Conservation (phyloP, 1,140 invertebrate genomes). For the Polypedilum pembai region DNA sequence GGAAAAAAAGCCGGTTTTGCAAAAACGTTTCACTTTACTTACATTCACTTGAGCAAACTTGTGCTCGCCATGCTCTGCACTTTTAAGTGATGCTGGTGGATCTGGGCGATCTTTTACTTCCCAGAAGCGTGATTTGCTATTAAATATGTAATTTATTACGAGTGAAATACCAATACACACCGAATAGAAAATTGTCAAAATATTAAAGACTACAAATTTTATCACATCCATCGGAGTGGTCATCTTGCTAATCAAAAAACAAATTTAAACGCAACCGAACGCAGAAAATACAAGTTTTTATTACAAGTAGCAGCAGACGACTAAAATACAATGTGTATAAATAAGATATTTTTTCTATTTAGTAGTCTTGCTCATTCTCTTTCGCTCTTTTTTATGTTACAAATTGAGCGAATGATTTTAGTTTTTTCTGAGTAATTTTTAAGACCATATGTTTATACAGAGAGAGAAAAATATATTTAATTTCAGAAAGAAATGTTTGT, state of each 20-base stretch:
- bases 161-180: not conserved
- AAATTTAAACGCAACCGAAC: not conserved
- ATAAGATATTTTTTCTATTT: too few relatives aligned
- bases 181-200: not conserved
- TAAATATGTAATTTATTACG: not conserved
- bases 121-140: not conserved
- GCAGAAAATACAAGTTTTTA: too few relatives aligned
- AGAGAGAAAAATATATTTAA: too few relatives aligned
- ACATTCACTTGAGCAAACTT: not conserved
- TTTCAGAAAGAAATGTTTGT: too few relatives aligned
- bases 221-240: not conserved
- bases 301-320: too few relatives aligned
- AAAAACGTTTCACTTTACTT: not conserved
- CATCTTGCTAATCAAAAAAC: not conserved
- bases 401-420: too few relatives aligned
- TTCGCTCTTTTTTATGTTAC: too few relatives aligned
- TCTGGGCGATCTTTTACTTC: constrained; percentile 15
- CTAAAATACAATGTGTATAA: too few relatives aligned
- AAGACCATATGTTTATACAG: too few relatives aligned
- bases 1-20: not conserved
- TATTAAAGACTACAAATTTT: not conserved
- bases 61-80: not conserved
- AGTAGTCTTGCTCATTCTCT: too few relatives aligned
- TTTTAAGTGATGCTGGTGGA: not conserved
- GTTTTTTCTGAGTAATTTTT: too few relatives aligned